These are phyloP conservation scores for Drosophila austrosaltans DNA, from an alignment of 2,888 invertebrate genomes.

Conservation along the genomic window DNA sequence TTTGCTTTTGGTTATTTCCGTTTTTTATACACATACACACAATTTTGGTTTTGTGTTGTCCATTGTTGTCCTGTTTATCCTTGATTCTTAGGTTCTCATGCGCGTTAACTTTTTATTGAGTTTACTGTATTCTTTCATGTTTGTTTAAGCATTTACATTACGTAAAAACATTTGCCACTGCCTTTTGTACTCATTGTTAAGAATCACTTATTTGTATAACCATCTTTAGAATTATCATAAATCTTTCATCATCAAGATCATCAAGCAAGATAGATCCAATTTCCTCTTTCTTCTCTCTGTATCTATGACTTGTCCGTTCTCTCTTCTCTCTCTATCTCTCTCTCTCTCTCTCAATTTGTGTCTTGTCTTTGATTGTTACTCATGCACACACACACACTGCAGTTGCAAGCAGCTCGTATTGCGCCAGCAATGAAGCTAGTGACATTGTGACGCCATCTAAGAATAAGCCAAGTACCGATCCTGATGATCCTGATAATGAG, in stretches of 20 bases:
- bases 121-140: not conserved
- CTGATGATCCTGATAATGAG: constrained; percentile 32
- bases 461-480: constrained; percentile 14
- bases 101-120: constrained; percentile 69
- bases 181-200: constrained; percentile 42
- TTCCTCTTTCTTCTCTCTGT: constrained; percentile 31
- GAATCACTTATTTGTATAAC: constrained; percentile 13
- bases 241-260: constrained; percentile 41
- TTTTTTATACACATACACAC: constrained; percentile 42
- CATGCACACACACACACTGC: constrained; percentile 60
- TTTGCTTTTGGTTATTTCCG: constrained; percentile 38
- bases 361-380: constrained; percentile 67
- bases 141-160: constrained; percentile 63
- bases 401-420: constrained; percentile 67
- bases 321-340: constrained; percentile 27
- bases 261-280: constrained; percentile 37
- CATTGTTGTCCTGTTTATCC: constrained; percentile 48
- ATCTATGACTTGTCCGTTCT: constrained; percentile 26
- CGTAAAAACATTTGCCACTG: constrained; percentile 57
- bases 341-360: constrained; percentile 60
- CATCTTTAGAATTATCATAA: constrained; percentile 30
- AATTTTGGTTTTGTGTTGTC: constrained; percentile 31
- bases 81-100: constrained; percentile 78
- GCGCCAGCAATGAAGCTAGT: constrained; percentile 33
- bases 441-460: constrained; percentile 16